Evolutionary conservation across 2,888 invertebrate species (phyloP), one percentile per base, ranked within the genome.

Genomic region (Hybos culiciformis): DNA sequence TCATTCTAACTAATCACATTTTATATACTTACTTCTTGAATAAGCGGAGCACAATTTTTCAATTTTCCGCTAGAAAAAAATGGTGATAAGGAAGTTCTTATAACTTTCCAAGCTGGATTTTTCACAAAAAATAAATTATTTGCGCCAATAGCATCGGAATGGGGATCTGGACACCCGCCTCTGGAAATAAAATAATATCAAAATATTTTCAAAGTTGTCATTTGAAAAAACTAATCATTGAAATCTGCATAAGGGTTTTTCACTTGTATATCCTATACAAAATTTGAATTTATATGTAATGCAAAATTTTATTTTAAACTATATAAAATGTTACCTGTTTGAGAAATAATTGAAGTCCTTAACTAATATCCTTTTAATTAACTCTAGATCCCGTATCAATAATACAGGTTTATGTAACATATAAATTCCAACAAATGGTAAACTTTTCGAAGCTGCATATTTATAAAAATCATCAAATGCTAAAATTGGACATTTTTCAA

Each of bases 291-390:
- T n/a, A n/a, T n/a, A n/a, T n/a, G n/a, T n/a, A n/a, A n/a, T n/a
- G n/a, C 26, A 26, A 8, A 1, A 34, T 9, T 0, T 3, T 40
- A 12, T 2, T 8, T 5, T 12, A 7, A 33, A 12, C 32, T 33
- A 6, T 2, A 20, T 29, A 32, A 5, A 15, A 0, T 41, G 47
- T 46, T 47, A 56, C 43, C 67, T 60, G 46, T 70, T 61, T 0
- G 56, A 46, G 48, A 70, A 71, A 11, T 56, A 57, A 47, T 62
- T 58, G 34, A 71, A 70, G 43, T 72, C 70, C 38, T 65, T 69
- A 4, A 71, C 60, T 17, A 71, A 43, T 2, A 71, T 48, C 1
- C 60, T 55, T 48, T 70, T 72, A 0, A 70, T 50, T 3, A 72
- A 44, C n/a, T 68, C 67, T 0, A 63, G 63, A 36, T 71, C 68